Percentiles rank a stretch among this genome's conserved stretches.
phyloP scores from a whole-genome alignment of 30 jellyfish, hydroid and myxozoan genomes.

The Hydractinia echinata region DNA sequence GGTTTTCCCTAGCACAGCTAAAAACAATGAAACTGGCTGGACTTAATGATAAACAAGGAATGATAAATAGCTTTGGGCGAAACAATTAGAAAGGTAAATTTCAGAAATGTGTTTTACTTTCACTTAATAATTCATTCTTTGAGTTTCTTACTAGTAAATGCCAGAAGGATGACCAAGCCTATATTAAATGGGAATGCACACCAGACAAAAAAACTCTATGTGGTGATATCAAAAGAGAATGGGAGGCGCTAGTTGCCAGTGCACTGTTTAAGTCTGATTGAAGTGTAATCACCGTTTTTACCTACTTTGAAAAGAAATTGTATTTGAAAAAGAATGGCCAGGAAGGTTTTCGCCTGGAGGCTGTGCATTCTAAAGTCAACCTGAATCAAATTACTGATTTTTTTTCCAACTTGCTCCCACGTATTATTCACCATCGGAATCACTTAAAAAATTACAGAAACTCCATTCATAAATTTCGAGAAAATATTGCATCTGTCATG shows the following conservation, averaged over 20 bases:
- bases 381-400: constrained; percentile 18
- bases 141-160: constrained; percentile 18
- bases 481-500: background rate
- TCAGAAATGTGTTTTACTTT: too few relatives aligned
- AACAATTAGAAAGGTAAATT: too few relatives aligned
- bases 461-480: background rate
- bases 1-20: too few relatives aligned
- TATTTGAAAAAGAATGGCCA: constrained; percentile 28
- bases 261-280: constrained; percentile 15
- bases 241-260: constrained; percentile 23
- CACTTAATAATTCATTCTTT: constrained; percentile 27
- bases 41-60: too few relatives aligned
- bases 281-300: too few relatives aligned
- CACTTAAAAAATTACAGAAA: background rate
- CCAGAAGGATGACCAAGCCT: constrained; percentile 31
- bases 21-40: too few relatives aligned
- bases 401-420: constrained; percentile 6
- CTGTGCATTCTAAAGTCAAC: constrained; percentile 14
- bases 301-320: background rate
- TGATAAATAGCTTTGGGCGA: too few relatives aligned
- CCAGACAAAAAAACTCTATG: constrained; percentile 31
- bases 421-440: background rate
- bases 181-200: constrained; percentile 31
- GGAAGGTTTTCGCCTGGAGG: constrained; percentile 28
- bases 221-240: constrained; percentile 21